These are phyloP conservation scores for Heloderma charlesbogerti DNA, from an alignment of 2,113 vertebrate species.

Conservation along the genomic window DNA sequence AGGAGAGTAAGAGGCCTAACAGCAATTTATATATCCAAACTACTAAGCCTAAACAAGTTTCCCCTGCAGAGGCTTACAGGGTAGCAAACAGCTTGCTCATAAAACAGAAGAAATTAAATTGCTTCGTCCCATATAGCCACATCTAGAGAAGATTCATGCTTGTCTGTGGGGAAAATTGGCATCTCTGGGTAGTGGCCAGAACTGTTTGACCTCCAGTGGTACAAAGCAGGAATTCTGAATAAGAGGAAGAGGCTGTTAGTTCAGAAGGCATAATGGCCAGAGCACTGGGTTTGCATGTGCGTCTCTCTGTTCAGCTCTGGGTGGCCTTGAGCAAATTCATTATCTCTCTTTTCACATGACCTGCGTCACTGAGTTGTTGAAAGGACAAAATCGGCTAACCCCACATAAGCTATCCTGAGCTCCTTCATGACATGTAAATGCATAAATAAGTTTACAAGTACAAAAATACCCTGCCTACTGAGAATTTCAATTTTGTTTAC, in stretches of 20 bases:
- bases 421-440: not conserved
- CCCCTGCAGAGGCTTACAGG: not conserved
- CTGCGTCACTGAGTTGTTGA: not conserved
- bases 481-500: not conserved
- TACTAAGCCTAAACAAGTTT: slow-evolving; percentile 18
- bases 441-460: no score
- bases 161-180: not conserved
- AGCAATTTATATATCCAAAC: not conserved
- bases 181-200: not conserved
- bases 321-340: no score
- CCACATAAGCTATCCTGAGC: not conserved
- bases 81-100: not conserved
- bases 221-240: accelerated
- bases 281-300: not conserved
- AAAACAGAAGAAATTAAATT: slow-evolving; percentile 31
- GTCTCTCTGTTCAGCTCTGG: not conserved
- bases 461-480: not conserved
- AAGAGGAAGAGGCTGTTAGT: not conserved
- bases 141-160: not conserved
- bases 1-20: slow-evolving; percentile 5
- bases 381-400: not conserved
- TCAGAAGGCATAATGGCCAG: not conserved
- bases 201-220: accelerated
- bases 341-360: no score
- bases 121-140: slow-evolving; percentile 18